A percentile compares a stretch with the other conserved stretches of the same genome.
Conservation (phyloP, 2,888 invertebrate genomes). For the Scaptomyza caliginosa region DNA sequence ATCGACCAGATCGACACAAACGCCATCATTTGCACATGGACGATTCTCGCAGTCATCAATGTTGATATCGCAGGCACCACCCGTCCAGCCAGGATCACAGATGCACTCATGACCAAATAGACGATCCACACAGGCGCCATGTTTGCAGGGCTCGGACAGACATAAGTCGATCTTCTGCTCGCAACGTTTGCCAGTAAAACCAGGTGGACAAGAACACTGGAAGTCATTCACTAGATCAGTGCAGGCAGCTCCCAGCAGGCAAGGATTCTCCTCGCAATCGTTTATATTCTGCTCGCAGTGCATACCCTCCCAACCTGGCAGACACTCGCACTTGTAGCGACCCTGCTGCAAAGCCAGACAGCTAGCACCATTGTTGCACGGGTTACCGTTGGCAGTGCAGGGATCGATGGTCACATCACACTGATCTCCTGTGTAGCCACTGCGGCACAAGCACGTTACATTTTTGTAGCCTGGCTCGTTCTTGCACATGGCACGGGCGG, state of each 20-base stretch:
- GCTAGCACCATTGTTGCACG: slow-evolving; percentile 95
- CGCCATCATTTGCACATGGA: slow-evolving; percentile 96
- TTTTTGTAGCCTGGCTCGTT: slow-evolving; percentile 95
- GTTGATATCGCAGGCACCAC: slow-evolving; percentile 93
- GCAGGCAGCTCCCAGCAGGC: slow-evolving; percentile 94
- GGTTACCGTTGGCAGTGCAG: slow-evolving; percentile 94
- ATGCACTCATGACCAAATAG: slow-evolving; percentile 94
- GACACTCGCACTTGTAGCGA: slow-evolving; percentile 96
- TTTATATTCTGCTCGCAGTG: slow-evolving; percentile 96
- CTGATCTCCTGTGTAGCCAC: slow-evolving; percentile 96
- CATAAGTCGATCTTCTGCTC: slow-evolving; percentile 98
- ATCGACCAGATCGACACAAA: slow-evolving; percentile 94
- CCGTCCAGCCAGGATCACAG: slow-evolving; percentile 97
- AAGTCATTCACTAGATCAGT: slow-evolving; percentile 98
- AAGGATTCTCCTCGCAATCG: slow-evolving; percentile 96
- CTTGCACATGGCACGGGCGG: slow-evolving; percentile 98
- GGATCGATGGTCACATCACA: slow-evolving; percentile 97
- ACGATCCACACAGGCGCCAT: slow-evolving; percentile 96
- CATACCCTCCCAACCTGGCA: slow-evolving; percentile 98
- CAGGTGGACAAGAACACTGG: slow-evolving; percentile 95
- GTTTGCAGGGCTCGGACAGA: slow-evolving; percentile 94
- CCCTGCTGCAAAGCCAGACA: slow-evolving; percentile 96
- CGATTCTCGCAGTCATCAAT: slow-evolving; percentile 94
- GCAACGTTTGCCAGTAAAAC: slow-evolving; percentile 98
- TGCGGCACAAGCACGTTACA: slow-evolving; percentile 95